Evolutionary conservation across 2,888 invertebrate species (phyloP).

Genomic region (Dryococelus australis): DNA sequence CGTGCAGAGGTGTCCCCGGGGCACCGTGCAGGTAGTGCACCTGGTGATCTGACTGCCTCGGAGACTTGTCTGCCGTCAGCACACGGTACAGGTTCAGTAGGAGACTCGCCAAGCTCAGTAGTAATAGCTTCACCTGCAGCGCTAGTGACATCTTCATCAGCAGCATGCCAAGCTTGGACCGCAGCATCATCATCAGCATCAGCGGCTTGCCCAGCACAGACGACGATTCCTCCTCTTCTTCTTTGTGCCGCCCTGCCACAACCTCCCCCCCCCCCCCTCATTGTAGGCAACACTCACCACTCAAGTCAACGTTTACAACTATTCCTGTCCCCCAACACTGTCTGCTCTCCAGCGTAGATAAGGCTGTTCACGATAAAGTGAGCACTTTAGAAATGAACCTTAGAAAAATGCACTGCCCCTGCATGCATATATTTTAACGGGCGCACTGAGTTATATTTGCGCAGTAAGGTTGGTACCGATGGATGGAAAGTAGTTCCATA

Average conservation of each 20-base stretch:
- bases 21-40: neutral
- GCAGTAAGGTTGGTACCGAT: no score
- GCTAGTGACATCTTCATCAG: neutral
- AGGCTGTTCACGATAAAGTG: no score
- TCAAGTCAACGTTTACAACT: no score
- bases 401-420: no score
- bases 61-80: neutral
- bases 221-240: neutral
- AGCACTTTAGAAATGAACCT: no score
- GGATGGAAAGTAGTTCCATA: no score
- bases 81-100: neutral
- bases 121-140: neutral
- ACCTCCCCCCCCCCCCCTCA: neutral
- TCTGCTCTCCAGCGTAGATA: no score
- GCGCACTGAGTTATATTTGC: no score
- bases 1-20: neutral
- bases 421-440: no score
- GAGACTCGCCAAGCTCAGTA: neutral
- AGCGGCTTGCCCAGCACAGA: neutral
- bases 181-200: neutral
- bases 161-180: neutral
- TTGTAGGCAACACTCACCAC: no score
- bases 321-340: no score
- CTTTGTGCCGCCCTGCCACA: neutral
- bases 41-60: no score